Evolutionary conservation across 2,113 vertebrate genomes (phyloP).

Genomic region (Dipodomys merriami): DNA sequence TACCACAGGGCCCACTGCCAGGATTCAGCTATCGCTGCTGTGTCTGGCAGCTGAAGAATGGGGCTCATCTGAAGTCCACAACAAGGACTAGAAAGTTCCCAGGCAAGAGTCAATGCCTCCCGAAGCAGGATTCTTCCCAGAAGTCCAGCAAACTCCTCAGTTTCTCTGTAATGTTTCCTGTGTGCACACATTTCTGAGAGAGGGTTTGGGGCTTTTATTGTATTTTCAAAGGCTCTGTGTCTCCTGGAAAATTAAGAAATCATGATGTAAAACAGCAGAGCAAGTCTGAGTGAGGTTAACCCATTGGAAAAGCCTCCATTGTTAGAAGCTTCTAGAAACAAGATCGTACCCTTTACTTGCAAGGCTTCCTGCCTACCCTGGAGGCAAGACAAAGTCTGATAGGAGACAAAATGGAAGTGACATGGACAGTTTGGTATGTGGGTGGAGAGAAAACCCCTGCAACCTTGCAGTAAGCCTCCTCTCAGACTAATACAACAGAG

Average conservation of each 20-base stretch:
- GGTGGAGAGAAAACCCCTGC: fast-evolving
- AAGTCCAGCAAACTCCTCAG: not conserved
- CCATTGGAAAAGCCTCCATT: not conserved
- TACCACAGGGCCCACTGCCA: too few species aligned
- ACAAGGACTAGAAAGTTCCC: not conserved
- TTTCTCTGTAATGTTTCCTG: not conserved
- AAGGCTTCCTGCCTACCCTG: not conserved
- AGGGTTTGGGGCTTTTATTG: not conserved
- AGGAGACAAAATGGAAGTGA: not conserved
- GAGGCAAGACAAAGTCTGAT: not conserved
- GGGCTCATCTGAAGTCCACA: not conserved
- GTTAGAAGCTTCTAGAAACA: not conserved
- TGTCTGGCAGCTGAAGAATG: not conserved
- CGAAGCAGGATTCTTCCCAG: not conserved
- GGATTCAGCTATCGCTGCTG: not conserved
- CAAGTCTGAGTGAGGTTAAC: not conserved
- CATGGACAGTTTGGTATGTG: not conserved
- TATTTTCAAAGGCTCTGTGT: not conserved
- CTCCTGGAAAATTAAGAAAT: not conserved
- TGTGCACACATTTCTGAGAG: not conserved
- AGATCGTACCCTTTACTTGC: not conserved
- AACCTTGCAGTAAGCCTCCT: not conserved
- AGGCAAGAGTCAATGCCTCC: not conserved
- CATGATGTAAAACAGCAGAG: not conserved
- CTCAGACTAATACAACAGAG: not conserved